Conservation (phyloP, 2,888 invertebrate genomes). For the Dorcus hopei region DNA sequence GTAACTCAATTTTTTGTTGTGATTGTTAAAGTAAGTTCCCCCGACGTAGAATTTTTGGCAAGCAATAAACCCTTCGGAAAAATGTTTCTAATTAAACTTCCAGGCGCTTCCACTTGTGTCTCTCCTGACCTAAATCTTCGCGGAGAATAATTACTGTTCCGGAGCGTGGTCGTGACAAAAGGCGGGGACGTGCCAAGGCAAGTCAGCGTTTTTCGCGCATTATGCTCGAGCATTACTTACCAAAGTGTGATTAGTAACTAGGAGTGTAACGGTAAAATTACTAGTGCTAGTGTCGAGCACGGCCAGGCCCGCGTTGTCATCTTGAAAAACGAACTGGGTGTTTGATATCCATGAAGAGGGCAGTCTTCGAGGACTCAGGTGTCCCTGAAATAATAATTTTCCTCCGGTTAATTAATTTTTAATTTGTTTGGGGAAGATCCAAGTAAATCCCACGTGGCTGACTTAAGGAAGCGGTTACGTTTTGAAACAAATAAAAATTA, state of each 20-base stretch:
- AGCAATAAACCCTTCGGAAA: neutral
- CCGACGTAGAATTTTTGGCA: conserved; percentile 2
- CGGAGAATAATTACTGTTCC: too few species aligned
- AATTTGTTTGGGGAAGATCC: neutral
- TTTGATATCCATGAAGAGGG: conserved; percentile 80
- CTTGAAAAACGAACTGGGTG: conserved; percentile 81
- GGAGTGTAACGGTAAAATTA: conserved; percentile 69
- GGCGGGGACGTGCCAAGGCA: too few species aligned
- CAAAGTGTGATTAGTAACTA: conserved; percentile 84
- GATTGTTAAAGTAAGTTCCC: neutral
- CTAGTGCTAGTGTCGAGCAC: conserved; percentile 71
- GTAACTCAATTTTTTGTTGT: too few species aligned
- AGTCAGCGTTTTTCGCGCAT: too few species aligned
- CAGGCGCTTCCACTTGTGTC: too few species aligned
- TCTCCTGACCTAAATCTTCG: too few species aligned
- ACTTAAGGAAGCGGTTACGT: neutral
- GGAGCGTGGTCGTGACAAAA: too few species aligned
- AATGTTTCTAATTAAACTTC: too few species aligned
- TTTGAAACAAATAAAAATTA: conserved; percentile 13
- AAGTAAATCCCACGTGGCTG: neutral
- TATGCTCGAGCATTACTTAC: conserved; percentile 52
- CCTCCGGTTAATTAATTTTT: conserved; percentile 1
- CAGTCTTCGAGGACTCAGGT: conserved; percentile 51
- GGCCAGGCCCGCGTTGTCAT: conserved; percentile 80
- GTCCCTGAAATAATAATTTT: conserved; percentile 36